Conservation (phyloP, 2,888 invertebrate species). For the Cosmorhoe ocellata region DNA sequence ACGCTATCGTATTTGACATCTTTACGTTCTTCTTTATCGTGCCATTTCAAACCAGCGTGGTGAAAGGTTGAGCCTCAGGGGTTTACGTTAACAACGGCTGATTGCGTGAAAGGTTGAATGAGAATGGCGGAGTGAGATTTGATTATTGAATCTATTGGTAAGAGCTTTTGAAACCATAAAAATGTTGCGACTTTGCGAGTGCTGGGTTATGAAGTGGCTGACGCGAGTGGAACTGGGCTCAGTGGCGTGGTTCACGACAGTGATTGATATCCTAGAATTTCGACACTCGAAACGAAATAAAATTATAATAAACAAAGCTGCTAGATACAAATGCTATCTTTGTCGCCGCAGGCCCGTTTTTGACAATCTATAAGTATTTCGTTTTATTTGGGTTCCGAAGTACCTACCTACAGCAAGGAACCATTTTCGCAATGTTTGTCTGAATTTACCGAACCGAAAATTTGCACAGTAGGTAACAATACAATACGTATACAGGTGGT, state of each 20-base stretch:
- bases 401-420: no score
- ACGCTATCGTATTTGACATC: no score
- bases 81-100: neutral
- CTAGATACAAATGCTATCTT: conserved; percentile 29
- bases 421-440: no score
- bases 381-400: no score
- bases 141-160: conserved; percentile 14
- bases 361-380: neutral
- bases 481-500: no score
- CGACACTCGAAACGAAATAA: conserved; percentile 16
- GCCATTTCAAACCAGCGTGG: no score
- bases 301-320: conserved; percentile 7
- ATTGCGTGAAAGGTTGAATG: neutral
- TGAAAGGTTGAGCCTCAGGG: no score
- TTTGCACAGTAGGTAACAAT: no score
- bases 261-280: conserved; percentile 18
- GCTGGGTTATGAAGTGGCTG: conserved; percentile 28
- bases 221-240: conserved; percentile 11
- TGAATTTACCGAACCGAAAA: no score
- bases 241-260: neutral
- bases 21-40: no score
- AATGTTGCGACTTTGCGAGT: conserved; percentile 29
- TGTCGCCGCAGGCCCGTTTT: neutral
- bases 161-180: conserved; percentile 34
- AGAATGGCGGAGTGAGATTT: neutral